Evolutionary conservation across 2,113 vertebrate genomes (phyloP), one percentile per base, ranked within the genome.

Genomic region (Benitochromis conjunctus): DNA sequence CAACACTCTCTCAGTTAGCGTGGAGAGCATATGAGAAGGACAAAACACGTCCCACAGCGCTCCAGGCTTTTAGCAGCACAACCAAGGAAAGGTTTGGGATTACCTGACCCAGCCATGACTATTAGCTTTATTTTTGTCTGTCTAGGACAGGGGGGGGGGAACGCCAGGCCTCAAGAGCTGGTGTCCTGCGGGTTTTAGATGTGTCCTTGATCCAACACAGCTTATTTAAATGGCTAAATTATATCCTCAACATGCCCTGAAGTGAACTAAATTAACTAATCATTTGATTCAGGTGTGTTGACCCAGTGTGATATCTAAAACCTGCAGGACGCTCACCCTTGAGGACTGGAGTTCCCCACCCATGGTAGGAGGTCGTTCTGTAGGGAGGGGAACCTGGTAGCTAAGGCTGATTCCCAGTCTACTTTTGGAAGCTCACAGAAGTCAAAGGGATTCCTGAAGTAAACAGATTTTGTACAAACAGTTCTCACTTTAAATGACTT

Each of bases 311-410:
- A 62, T 3, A 62, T 34, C 1, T 34, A 62, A 34, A 62, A 34
- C 58, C 58, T 34, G 58, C 29, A 62, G 57, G 57, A 60, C n/a
- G n/a, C n/a, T n/a, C 29, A 3, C 57, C 0, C 10, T 6, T 11
- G 29, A 62, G 1, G 29, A 16, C 58, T 34, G 29, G 58, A 29
- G 13, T 58, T 58, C 7, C 24, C 13, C 24, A 9, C 24, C 24
- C 56, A 24, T 29, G 56, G 0, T 3, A 24, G 0, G 36, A 66
- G 36, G 16, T 14, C 4, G 1, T 21, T 66, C 34, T 19, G 16
- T 34, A 26, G 21, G 55, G 21, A 24, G 21, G 11, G 21, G 21
- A 13, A 13, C 55, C n/a, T 24, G 54, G 19, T 14, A 11, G 57
- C 57, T 60, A 31, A 36, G 16, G 26, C 24, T 58, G 56, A 24